Percentiles rank a stretch among this genome's conserved stretches.
phyloP scores from a whole-genome alignment of 2,888 invertebrate genomes.

The Melinaea marsaeus region DNA sequence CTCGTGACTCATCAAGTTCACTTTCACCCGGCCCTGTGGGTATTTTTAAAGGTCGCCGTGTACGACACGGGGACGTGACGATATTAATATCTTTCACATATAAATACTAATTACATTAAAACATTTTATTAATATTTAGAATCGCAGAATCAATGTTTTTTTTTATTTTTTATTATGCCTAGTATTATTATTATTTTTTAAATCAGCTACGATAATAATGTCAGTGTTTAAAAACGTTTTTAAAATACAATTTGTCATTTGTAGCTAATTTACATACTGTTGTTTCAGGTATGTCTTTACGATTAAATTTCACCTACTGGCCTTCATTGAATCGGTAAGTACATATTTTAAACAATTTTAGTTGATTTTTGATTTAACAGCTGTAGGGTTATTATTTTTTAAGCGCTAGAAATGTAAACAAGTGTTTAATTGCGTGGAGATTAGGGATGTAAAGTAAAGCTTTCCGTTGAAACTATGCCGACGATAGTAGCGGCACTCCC shows the following conservation, averaged over 20 bases:
- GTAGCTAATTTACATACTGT: neutral
- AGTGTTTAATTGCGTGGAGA: slow-evolving; percentile 69
- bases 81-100: no score
- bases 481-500: slow-evolving; percentile 66
- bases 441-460: slow-evolving; percentile 72
- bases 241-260: neutral
- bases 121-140: no score
- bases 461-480: slow-evolving; percentile 70
- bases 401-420: slow-evolving; percentile 66
- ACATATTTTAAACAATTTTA: neutral
- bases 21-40: slow-evolving; percentile 61
- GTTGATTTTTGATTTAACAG: no score
- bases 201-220: no score
- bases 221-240: no score
- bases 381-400: slow-evolving; percentile 30
- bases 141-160: no score
- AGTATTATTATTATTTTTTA: no score
- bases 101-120: no score
- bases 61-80: neutral
- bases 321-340: neutral
- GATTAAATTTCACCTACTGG: slow-evolving; percentile 6
- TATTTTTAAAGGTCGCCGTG: slow-evolving; percentile 30
- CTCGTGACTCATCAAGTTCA: slow-evolving; percentile 59
- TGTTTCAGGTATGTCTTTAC: slow-evolving; percentile 28
- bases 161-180: no score